Evolutionary conservation across 2,797 vertebrate species (phyloP), one percentile per base, ranked within the genome.

Genomic region (Melanotaenia maccullochi): DNA sequence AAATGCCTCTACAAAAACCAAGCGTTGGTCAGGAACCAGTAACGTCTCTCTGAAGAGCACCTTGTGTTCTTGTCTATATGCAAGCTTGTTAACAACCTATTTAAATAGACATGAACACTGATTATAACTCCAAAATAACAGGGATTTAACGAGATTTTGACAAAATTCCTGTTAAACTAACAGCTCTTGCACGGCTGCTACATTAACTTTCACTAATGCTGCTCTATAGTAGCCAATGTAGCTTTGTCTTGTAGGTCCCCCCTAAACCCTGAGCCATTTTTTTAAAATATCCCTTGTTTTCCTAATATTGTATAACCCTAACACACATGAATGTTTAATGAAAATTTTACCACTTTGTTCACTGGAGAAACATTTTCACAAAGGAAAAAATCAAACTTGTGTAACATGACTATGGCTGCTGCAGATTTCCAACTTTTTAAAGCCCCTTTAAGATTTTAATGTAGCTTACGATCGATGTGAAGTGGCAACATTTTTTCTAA

Each of bases 1-100:
- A 82, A 91, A 83, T 49, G 32, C 33, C 24, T 70, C 35, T 62
- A 73, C 60, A 18, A 20, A 75, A 81, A 63, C 36, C 33, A 71
- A 66, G 51, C 20, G 30, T 59, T 33, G 68, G n/a, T 35, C 18
- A 3, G 8, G 32, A 65, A 30, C 36, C 24, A 47, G 11, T 4
- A 36, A 68, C n/a, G 38, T 57, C 16, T 18, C 0, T 4, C 1
- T 24, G 1, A 9, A 55, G 47, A 9, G 13, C 24, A 57, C 22
- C 44, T 62, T 24, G 24, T 35, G 42, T 9, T 13, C 63, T 18
- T 40, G 35, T 44, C 20, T 54, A 32, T 40, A 16, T 38, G 8
- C 7, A 24, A 56, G 24, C 30, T 30, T 30, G 30, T 30, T 30
- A 30, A 30, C 30, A 30, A 5, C 30, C 54, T 22, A 40, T 44